Evolutionary conservation across 2,113 vertebrate species (phyloP), one percentile per base, ranked within the genome.

Genomic region (Labeo catla): DNA sequence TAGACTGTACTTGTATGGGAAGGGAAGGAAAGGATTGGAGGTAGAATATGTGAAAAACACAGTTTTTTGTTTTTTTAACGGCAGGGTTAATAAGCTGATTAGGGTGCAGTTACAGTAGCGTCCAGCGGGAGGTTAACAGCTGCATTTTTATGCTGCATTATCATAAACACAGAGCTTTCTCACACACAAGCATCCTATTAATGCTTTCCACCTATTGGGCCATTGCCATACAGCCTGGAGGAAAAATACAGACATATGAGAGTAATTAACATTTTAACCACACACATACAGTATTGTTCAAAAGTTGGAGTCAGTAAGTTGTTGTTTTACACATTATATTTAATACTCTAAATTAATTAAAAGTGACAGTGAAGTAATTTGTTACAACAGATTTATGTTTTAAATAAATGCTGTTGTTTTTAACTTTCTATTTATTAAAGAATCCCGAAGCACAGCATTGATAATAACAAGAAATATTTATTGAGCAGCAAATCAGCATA

Each of bases 71-170:
- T 54, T 70, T 84, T 54, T 19, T 43, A 61, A 50, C 6, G 52
- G 2, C 23, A 12, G 61, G 88, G 74, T 65, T 86, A 80, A 88
- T 91, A 86, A 86, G 84, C 73, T 70, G 77, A 90, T 89, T 83
- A 89, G 77, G 72, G 68, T 50, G 50, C 68, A 70, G 78, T 65
- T 84, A 87, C 57, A 88, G 84, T 77, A 81, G 76, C 23, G 28
- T 12, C 21, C 82, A 84, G 36, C 13, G 23, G 73, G 39, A 87
- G 13, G 3, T 82, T 92, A 90, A 90, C 81, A 76, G 89, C 87
- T 49, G 87, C 66, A 90, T 90, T 88, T 84, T 91, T 84, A 12
- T 72, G 65, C 50, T 72, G 65, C 50, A 57, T 87, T 59, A 49
- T 61, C 57, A 43, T 80, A 81, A 49, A 81, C 57, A 15, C 79